These are phyloP conservation scores for Rhynchotus rufescens DNA, from an alignment of 2,797 vertebrate genomes.

Conservation along the genomic window DNA sequence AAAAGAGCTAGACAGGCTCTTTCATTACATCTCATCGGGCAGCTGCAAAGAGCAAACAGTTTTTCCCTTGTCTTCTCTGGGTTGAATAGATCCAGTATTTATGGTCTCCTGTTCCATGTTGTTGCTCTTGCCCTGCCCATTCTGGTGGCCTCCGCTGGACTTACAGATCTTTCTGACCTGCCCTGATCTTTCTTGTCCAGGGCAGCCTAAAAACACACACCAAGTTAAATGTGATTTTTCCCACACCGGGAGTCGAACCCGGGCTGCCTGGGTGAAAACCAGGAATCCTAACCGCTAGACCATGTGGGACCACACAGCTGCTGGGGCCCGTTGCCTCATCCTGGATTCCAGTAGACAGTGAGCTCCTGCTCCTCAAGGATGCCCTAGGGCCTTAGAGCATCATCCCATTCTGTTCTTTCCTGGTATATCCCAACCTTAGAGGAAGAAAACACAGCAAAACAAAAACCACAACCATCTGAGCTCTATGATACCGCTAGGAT, in stretches of 20 bases:
- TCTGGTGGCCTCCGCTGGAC: accelerated
- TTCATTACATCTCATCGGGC: accelerated
- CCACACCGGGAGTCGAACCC: slow-evolving; percentile 28
- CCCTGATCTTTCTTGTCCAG: accelerated
- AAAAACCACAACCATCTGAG: accelerated
- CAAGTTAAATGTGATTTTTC: background rate
- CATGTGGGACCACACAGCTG: slow-evolving; percentile 80
- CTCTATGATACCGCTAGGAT: background rate
- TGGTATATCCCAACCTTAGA: background rate
- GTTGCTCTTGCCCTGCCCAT: background rate
- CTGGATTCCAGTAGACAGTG: too few species aligned
- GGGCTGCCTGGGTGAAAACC: slow-evolving; percentile 65
- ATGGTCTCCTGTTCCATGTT: accelerated
- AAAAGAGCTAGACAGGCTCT: background rate
- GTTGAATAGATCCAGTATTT: background rate
- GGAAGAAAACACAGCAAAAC: accelerated
- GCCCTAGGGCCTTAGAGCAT: accelerated
- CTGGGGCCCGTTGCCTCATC: accelerated
- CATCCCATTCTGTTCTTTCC: background rate
- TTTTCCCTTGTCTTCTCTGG: background rate
- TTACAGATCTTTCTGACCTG: too few species aligned
- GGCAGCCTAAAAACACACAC: background rate
- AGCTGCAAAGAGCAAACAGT: background rate
- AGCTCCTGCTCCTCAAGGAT: background rate
- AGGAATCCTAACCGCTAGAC: slow-evolving; percentile 87